Base-by-base conservation (phyloP, 1,140 invertebrate species). In the Hormaphis cornu region DNA sequence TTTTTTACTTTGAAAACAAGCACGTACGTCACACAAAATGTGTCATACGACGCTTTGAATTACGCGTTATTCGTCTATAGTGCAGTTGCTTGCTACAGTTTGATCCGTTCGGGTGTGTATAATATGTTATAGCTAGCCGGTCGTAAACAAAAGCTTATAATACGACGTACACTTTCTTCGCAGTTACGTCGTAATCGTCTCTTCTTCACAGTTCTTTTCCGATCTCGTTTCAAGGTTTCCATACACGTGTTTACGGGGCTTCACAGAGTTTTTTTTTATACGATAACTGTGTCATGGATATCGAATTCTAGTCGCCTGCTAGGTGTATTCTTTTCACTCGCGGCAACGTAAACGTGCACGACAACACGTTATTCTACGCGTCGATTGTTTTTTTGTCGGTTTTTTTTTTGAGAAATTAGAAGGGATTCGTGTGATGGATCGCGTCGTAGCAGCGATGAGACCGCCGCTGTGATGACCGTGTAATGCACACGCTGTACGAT, bases 281-380 rank as follows among this genome's bases (percentile, higher is more conserved):
- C 28, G 28, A n/a, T n/a, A 66, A 66, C 26, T 20, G 9, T 48
- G 59, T 66, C 42, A 48, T 22, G 59, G 24, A 48, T 66, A 61
- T 44, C 12, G 35, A 61, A 61, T 61, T 24, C 40, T 54, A 30
- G 52, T 20, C 3, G 12, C n/a, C n/a, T n/a, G n/a, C n/a, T n/a
- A n/a, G 53, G 20, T 56, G 20, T 22, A 1, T 56, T 35, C 30
- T 56, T 56, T 35, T 37, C 48, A 14, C 22, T 26, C 16, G n/a
- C 3, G 16, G n/a, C n/a, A n/a, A n/a, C 14, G 16, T 54, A 33
- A 20, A 20, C 14, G 18, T 16, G 30, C 30, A 33, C 52, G 48
- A 28, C 50, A 22, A 14, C 30, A 16, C 30, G 16, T 53, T 1
- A n/a, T n/a, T n/a, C 20, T 35, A 35, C 2, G 14, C 9, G 12